A percentile compares a stretch with the other conserved stretches of the same genome.
phyloP scores from a whole-genome alignment of 92 coral and sea anemone species.

The Parazoanthus darwini region DNA sequence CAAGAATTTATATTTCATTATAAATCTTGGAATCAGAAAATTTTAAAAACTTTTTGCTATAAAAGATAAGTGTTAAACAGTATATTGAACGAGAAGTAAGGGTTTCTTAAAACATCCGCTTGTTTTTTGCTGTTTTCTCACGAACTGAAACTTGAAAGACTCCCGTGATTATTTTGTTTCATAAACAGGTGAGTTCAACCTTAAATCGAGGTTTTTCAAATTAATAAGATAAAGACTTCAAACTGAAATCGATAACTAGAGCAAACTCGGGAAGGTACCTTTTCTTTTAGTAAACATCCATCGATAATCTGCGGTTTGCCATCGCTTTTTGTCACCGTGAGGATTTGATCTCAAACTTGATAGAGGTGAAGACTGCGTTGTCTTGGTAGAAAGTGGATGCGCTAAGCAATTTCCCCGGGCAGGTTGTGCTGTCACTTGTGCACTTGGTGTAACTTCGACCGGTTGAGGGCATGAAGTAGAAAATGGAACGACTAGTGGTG shows the following conservation, averaged over 20 bases:
- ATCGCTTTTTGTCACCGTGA: constrained; percentile 86
- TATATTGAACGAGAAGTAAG: too few species aligned
- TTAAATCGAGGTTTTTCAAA: not conserved
- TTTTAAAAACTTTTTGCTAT: not conserved
- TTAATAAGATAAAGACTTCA: not conserved
- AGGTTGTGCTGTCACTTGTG: constrained; percentile 38
- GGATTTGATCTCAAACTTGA: constrained; percentile 37
- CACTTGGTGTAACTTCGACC: constrained; percentile 17
- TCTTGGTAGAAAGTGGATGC: constrained; percentile 18
- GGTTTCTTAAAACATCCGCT: not conserved
- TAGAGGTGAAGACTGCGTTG: constrained; percentile 27
- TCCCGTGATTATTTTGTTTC: not conserved
- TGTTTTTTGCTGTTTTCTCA: not conserved
- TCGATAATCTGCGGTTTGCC: constrained; percentile 98
- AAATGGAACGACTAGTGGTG: constrained; percentile 29
- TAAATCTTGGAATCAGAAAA: not conserved
- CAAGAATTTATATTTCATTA: not conserved
- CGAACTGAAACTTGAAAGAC: not conserved
- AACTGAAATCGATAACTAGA: not conserved
- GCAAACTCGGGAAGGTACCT: constrained; percentile 53
- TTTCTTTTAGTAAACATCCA: constrained; percentile 99
- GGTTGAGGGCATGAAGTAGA: constrained; percentile 44
- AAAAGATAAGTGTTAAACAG: not conserved
- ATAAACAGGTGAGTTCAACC: not conserved
- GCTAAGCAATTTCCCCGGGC: constrained; percentile 7